phyloP scores from a whole-genome alignment of 2,888 invertebrate species.

The Phania funesta region DNA sequence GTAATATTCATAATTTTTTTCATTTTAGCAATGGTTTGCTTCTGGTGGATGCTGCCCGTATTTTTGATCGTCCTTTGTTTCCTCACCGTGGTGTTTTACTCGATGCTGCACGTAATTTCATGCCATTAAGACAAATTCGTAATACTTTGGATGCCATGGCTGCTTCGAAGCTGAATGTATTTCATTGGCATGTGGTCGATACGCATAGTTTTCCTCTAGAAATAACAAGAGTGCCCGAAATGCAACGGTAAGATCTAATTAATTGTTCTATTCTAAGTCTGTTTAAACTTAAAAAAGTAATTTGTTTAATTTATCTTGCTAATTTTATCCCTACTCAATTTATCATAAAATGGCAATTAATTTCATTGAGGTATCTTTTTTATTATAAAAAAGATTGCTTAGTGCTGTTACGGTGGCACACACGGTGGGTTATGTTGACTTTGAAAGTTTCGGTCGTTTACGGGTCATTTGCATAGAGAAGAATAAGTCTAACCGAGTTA shows the following conservation, averaged over 20 bases:
- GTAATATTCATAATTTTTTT: background rate
- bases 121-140: constrained; percentile 86
- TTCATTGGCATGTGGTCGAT: constrained; percentile 96
- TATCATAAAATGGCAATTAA: no score
- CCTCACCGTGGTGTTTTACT: constrained; percentile 92
- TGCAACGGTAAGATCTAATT: constrained; percentile 86
- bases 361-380: no score
- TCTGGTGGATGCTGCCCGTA: constrained; percentile 83
- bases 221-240: constrained; percentile 86
- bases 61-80: constrained; percentile 90
- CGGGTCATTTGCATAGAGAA: no score
- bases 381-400: no score
- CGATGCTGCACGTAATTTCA: constrained; percentile 94
- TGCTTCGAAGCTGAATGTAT: constrained; percentile 92
- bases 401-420: no score
- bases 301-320: no score
- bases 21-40: constrained; percentile 82
- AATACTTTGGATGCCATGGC: constrained; percentile 90
- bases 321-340: no score
- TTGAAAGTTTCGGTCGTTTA: no score
- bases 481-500: no score
- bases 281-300: no score
- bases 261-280: no score
- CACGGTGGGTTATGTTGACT: no score
- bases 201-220: constrained; percentile 95